Base-by-base conservation (phyloP, 2,113 vertebrate species). In the Ameiurus melas region DNA sequence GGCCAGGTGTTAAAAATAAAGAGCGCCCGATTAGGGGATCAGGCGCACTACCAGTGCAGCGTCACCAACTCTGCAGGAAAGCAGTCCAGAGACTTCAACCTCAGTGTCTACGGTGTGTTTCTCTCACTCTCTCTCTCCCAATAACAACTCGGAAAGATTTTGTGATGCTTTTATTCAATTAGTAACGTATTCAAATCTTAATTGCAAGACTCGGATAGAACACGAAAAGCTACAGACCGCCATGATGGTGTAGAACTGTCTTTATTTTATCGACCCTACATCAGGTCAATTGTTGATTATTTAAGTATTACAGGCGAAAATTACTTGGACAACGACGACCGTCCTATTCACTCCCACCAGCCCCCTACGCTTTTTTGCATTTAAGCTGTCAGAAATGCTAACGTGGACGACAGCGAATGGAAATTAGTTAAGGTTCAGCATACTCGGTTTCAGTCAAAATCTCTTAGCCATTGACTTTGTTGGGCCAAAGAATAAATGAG, bases 11-110 rank as follows among this genome's bases (percentile, higher is more conserved):
- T 99, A 81, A 96, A 89, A 90, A 95, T 99, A 89, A 97, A 95
- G 92, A 96, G 91, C 12, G 93, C 94, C 14, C 97, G 96, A 83
- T 96, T 98, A 79, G 93, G 95, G 80, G 98, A 99, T 92, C 97
- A 97, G 92, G 98, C 97, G 0, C 96, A 92, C 33, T 99, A 99
- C 89, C 97, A 98, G 89, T 99, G 98, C 85, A 93, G 94, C 0
- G 98, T 94, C 68, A 94, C 93, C 51, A 99, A 98, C 81, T 79
- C 94, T 53, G 98, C 97, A 58, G 98, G 98, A 51, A 97, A 97
- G 86, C 96, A 97, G 92, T 92, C 95, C 88, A 99, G 96, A 90
- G 97, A 98, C 14, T 94, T 96, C 89, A 98, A 95, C 87, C 94
- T 99, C 73, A 92, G 93, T 10, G 89, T 99, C 51, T 95, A 97